Percentiles rank a stretch among this genome's conserved stretches.
Evolutionary conservation across 2,888 invertebrate genomes (phyloP).

Genomic region (Drosophila formosana): DNA sequence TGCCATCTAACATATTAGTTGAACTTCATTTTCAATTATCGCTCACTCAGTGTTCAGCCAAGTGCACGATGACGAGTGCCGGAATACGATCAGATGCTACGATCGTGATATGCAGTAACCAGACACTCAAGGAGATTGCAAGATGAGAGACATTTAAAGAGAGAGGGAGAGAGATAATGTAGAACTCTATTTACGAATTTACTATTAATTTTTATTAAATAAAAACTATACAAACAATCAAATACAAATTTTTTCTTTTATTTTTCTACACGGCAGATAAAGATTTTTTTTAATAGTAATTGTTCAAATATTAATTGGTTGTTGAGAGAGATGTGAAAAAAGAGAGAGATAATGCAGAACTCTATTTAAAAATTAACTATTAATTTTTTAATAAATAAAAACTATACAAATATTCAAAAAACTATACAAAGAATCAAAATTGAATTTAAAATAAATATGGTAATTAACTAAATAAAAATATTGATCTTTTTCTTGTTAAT

Average conservation of each 20-base stretch:
- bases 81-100: conserved; percentile 58
- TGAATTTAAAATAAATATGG: too few relatives aligned
- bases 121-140: neutral
- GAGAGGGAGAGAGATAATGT: neutral
- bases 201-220: neutral
- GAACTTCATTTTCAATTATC: neutral
- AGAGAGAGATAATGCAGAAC: too few relatives aligned
- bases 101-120: conserved; percentile 55
- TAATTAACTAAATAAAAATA: too few relatives aligned
- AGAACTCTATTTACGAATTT: conserved; percentile 12
- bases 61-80: conserved; percentile 69
- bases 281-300: too few relatives aligned
- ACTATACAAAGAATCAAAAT: too few relatives aligned
- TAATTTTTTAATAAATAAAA: too few relatives aligned
- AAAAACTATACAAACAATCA: neutral
- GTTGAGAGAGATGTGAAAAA: too few relatives aligned
- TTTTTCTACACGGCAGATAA: too few relatives aligned
- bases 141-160: neutral
- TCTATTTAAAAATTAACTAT: too few relatives aligned
- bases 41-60: conserved; percentile 57
- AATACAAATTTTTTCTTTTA: neutral
- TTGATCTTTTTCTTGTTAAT: too few relatives aligned
- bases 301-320: too few relatives aligned
- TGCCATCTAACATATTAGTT: neutral
- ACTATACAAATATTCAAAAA: too few relatives aligned